phyloP scores from a whole-genome alignment of 2,888 invertebrate genomes.

The Lysandra bellargus region DNA sequence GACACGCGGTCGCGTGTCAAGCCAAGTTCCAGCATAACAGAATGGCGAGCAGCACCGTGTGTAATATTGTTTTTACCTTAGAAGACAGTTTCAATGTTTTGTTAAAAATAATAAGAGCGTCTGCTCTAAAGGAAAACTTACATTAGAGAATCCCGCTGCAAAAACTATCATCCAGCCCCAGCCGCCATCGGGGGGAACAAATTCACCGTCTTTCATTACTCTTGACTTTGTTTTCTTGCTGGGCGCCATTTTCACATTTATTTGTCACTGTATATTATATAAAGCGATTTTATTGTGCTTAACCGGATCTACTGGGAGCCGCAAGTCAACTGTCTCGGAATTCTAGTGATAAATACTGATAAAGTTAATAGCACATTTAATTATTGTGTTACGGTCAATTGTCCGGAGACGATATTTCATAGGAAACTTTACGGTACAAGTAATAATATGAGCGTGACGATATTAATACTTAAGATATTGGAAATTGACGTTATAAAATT shows the following conservation, averaged over 20 bases:
- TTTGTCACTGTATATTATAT: conserved; percentile 16
- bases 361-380: conserved; percentile 9
- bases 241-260: conserved; percentile 52
- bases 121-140: conserved; percentile 63
- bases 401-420: background rate
- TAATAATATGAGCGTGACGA: background rate
- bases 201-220: conserved; percentile 76
- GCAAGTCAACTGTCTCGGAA: conserved; percentile 8
- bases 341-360: conserved; percentile 20
- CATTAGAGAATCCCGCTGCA: conserved; percentile 86
- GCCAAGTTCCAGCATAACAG: too few relatives aligned
- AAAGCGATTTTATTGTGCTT: background rate
- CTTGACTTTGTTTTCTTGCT: conserved; percentile 54
- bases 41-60: too few relatives aligned
- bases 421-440: conserved; percentile 5
- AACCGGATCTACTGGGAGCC: background rate
- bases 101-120: too few relatives aligned
- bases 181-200: conserved; percentile 87
- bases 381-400: background rate
- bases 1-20: too few relatives aligned
- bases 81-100: too few relatives aligned
- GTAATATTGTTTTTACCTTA: too few relatives aligned
- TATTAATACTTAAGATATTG: background rate
- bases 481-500: background rate
- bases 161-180: conserved; percentile 89